Evolutionary conservation across 2,797 vertebrate species (phyloP), one percentile per base, ranked within the genome.

Genomic region (Amphiprion clarkii): DNA sequence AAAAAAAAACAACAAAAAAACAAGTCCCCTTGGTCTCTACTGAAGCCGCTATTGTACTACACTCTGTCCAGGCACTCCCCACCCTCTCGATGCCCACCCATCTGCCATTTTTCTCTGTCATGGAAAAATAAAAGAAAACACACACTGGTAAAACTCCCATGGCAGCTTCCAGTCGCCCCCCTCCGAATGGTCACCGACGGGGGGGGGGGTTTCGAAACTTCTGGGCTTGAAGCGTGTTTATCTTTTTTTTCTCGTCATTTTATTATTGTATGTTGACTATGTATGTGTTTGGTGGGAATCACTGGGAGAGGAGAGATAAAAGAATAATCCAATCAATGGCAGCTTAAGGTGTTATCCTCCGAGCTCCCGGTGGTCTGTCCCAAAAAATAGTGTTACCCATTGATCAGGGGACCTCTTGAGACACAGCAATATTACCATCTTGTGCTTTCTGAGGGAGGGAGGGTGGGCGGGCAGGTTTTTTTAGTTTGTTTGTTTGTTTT

Each of bases 351-450:
- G 88, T 91, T 87, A 89, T 89, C 87, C 93, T 92, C 93, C 87
- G 61, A 82, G 84, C 91, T 95, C 91, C 93, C 90, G 74, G 93
- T 88, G 92, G 88, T 93, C 88, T 82, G 85, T 93, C 93, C 90
- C 86, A 33, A 61, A 23, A 69, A 72, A 82, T 63, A 93, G 91
- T 91, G 91, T 93, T 93, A 90, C 87, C 90, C 85, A 56, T 86
- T 72, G 73, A 91, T 84, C 88, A 84, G 88, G 92, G 93, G 83
- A 87, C 79, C 87, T 93, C 89, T 89, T 83, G 83, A 94, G 87
- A 95, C 90, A 92, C 91, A 96, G 96, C 95, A 96, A 96, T 97
- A 96, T 92, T 46, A 91, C 90, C 94, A 94, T 94, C 92, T 92
- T 89, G 93, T 95, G 94, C 83, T 91, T 89, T 92, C 81, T 64